Base-by-base conservation (phyloP, 2,113 vertebrate genomes). In the Accipiter virgatus region DNA sequence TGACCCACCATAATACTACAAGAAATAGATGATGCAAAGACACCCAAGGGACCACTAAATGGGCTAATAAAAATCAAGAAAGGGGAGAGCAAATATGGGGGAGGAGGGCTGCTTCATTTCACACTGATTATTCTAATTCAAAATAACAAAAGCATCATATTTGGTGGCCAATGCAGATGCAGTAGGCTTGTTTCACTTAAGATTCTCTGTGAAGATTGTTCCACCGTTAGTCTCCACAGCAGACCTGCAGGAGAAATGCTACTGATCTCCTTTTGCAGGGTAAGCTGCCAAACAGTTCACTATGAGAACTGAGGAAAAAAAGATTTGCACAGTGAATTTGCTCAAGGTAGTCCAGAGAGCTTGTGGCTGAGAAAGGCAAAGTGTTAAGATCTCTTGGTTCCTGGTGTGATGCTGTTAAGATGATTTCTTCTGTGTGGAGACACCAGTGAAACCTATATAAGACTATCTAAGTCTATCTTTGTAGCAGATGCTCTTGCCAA, bases 51-150 rank as follows among this genome's bases (percentile, higher is more conserved):
- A 95, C 26, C 71, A 72, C 62, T 94, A 94, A 90, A 96, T 32
- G 66, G 65, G 25, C 71, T 90, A 90, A 95, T 90, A 95, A 95
- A 97, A 94, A 55, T 70, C 73, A 88, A 80, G 89, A 84, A 93
- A 92, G 70, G 95, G 31, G n/a, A 82, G 63, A 88, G 74, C 11
- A 86, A 83, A 97, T 86, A 93, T 38, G n/a, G 36, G 31, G 50
- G 66, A 94, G 78, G 83, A 93, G 40, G 58, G 32, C 70, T 91
- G 79, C 56, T 95, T 94, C 48, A 81, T 84, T 95, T 93, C 5
- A 5, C 47, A 66, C 55, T 62, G 59, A 90, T 95, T 85, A 86
- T 91, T 91, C 59, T 92, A 90, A 95, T 83, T 86, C 88, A 83
- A 65, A 93, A 82, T 45, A 94, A 91, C 36, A 92, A 90, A 92